Evolutionary conservation across 2,797 vertebrate genomes (phyloP).

Genomic region (Heterohyrax brucei): DNA sequence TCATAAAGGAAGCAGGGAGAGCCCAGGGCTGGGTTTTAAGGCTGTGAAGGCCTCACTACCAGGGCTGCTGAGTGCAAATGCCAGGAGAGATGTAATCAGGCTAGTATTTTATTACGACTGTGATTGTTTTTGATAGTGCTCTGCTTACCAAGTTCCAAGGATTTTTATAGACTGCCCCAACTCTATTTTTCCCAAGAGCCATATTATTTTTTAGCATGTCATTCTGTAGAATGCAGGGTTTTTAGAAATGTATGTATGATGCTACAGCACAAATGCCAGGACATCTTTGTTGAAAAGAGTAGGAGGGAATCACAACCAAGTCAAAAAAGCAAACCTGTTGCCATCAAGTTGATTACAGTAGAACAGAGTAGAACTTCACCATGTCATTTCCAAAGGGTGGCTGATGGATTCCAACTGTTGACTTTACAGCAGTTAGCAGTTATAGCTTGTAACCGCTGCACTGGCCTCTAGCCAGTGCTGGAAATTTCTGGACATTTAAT

Average conservation of each 20-base stretch:
- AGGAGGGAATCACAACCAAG: neutral
- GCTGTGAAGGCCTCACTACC: neutral
- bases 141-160: neutral
- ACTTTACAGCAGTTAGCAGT: too few relatives aligned
- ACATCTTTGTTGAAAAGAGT: constrained; percentile 8
- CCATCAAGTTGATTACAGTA: too few relatives aligned
- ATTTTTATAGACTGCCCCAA: neutral
- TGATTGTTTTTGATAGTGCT: constrained; percentile 5
- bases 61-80: neutral
- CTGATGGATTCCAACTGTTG: too few relatives aligned
- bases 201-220: constrained; percentile 61
- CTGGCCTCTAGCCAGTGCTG: neutral
- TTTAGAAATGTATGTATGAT: constrained; percentile 19
- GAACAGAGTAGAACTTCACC: too few relatives aligned
- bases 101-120: neutral
- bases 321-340: too few relatives aligned
- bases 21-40: rapidly evolving
- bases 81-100: neutral
- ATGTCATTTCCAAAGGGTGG: too few relatives aligned
- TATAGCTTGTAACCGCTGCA: too few relatives aligned
- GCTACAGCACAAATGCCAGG: neutral
- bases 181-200: constrained; percentile 37
- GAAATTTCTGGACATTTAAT: neutral
- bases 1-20: neutral
- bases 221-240: constrained; percentile 12